A percentile compares a stretch with the other conserved stretches of the same genome.
Conservation (phyloP, 2,888 invertebrate genomes). For the Anticlea derivata region DNA sequence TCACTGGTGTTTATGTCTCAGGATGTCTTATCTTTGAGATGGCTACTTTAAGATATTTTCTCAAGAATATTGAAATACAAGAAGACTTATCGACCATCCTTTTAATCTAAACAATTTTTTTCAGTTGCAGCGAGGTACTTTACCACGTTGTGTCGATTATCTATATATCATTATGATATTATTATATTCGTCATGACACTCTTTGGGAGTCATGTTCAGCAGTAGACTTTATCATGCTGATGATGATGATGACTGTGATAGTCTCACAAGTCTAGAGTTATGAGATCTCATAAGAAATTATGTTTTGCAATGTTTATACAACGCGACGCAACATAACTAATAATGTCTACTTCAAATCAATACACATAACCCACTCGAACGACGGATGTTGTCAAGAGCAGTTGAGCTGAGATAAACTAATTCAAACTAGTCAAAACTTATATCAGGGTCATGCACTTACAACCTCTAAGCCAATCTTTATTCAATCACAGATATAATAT, state of each 20-base stretch:
- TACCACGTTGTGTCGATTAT: too few relatives aligned
- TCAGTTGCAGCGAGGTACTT: too few relatives aligned
- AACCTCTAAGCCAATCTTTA: conserved; percentile 40
- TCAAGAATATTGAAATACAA: conserved; percentile 24
- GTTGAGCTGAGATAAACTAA: conserved; percentile 69
- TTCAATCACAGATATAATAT: conserved; percentile 25
- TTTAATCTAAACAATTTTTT: background rate
- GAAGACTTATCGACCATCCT: background rate
- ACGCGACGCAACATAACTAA: too few relatives aligned
- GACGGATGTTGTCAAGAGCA: conserved; percentile 71
- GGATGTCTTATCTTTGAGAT: conserved; percentile 56
- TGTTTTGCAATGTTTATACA: conserved; percentile 26
- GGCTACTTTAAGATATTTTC: conserved; percentile 29
- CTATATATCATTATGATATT: too few relatives aligned
- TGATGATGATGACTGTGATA: too few relatives aligned
- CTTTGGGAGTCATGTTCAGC: too few relatives aligned
- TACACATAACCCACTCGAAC: conserved; percentile 46
- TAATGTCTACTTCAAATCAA: conserved; percentile 42
- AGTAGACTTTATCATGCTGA: too few relatives aligned
- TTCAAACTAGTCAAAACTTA: conserved; percentile 63
- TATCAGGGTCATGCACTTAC: conserved; percentile 56
- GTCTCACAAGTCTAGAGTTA: too few relatives aligned
- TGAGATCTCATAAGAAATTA: too few relatives aligned
- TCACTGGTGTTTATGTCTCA: conserved; percentile 63
- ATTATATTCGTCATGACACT: too few relatives aligned